phyloP scores from a whole-genome alignment of 2,113 vertebrate genomes.

The Holacanthus passer region DNA sequence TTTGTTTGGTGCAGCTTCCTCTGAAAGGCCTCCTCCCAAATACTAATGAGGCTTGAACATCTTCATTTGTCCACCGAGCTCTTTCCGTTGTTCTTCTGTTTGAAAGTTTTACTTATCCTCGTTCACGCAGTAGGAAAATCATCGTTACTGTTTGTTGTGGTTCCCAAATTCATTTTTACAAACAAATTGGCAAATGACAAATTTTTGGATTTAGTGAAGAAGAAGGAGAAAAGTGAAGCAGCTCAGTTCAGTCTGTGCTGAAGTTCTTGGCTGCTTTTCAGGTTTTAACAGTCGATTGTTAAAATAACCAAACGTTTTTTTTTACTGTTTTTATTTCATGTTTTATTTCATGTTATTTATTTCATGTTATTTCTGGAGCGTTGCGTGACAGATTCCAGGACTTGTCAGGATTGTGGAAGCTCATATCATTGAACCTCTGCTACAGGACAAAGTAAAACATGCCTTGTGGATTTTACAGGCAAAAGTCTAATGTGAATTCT shows the following conservation, averaged over 20 bases:
- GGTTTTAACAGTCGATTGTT: background rate
- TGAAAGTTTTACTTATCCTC: too few species aligned
- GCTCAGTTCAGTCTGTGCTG: background rate
- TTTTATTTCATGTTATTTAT: too few species aligned
- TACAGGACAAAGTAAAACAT: constrained; percentile 16
- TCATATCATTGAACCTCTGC: background rate
- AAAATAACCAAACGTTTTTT: background rate
- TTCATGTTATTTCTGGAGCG: background rate
- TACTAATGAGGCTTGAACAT: background rate
- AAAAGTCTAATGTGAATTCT: constrained; percentile 55
- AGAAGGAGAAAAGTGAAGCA: background rate
- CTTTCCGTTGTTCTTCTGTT: background rate
- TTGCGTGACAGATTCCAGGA: background rate
- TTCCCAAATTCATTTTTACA: background rate
- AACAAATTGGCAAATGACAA: too few species aligned
- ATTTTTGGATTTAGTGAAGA: background rate
- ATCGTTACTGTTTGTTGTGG: background rate
- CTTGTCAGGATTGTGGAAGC: background rate
- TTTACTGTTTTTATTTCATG: background rate
- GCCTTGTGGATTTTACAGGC: constrained; percentile 34
- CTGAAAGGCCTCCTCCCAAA: too few species aligned
- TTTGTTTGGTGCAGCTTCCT: too few species aligned
- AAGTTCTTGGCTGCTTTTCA: background rate
- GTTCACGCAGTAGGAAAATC: background rate
- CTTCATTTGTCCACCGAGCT: background rate